Evolutionary conservation across 2,888 invertebrate species (phyloP), one percentile per base, ranked within the genome.

Genomic region (Drosophila pegasa): DNA sequence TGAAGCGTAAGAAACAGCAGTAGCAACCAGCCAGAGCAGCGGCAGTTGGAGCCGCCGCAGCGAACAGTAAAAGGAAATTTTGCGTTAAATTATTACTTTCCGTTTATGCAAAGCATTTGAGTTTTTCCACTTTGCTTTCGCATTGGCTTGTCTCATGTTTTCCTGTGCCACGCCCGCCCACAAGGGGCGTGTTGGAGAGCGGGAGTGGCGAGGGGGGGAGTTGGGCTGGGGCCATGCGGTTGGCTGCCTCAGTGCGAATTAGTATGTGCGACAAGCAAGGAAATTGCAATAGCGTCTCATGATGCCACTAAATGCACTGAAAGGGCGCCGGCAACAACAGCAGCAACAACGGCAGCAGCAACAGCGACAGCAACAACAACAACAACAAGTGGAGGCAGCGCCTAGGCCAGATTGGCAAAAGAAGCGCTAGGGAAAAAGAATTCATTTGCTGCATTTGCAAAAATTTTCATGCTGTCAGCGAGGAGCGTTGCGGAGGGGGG

Each of bases 61-160:
- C 54, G 61, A 73, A 88, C 89, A 89, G 88, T 84, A 88, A 78
- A 87, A 89, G 77, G 83, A 89, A 81, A 87, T 88, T 90, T 88
- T 88, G 81, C 90, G 87, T 90, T 90, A 90, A 90, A 90, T 91
- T 91, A 89, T 90, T 90, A 90, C 90, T 89, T 91, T 90, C 88
- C 90, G 89, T 83, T 88, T 87, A 90, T 84, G 80, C 80, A 80
- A 85, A 89, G 90, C 90, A 88, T 89, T 85, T 79, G 82, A 87
- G 70, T 78, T 72, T 72, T 66, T 78, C 82, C 88, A 84, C 74
- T 76, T 85, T 74, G 73, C 73, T 71, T 64, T 73, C 61, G 62
- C 72, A 69, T 62, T 76, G 72, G 63, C 31, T 75, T 68, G 69
- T 57, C 60, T 65, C 74, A 56, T 67, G 64, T 74, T 73, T 71